Conservation (phyloP, 2,113 vertebrate genomes). For the Corydoras sp. region DNA sequence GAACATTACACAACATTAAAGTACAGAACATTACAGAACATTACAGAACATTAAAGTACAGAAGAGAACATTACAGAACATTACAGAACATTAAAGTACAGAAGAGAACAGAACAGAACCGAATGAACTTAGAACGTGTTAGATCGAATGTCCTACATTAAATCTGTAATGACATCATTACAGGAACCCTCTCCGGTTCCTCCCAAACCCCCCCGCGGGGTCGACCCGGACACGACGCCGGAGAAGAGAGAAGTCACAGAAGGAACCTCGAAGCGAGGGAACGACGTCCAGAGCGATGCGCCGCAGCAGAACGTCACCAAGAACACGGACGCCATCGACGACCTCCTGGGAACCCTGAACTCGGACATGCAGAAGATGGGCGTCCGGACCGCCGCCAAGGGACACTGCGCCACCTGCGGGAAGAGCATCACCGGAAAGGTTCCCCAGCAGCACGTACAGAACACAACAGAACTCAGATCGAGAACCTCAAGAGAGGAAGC, state of each 20-base stretch:
- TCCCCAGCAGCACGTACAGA: background rate
- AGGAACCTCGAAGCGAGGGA: constrained; percentile 23
- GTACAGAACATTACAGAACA: no score
- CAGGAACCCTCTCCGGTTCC: constrained; percentile 39
- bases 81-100: no score
- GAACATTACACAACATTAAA: no score
- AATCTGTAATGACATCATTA: no score
- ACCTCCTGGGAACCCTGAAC: constrained; percentile 75
- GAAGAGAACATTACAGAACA: no score
- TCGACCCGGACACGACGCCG: constrained; percentile 44
- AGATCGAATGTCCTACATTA: no score
- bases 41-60: no score
- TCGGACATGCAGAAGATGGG: constrained; percentile 82
- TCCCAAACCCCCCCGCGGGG: constrained; percentile 41
- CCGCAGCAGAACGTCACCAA: constrained; percentile 21
- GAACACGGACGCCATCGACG: constrained; percentile 64
- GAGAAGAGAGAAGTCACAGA: constrained; percentile 15
- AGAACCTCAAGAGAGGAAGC: no score
- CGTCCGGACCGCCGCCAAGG: constrained; percentile 67
- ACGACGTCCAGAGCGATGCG: constrained; percentile 3
- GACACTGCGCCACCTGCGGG: constrained; percentile 73
- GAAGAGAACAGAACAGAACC: no score
- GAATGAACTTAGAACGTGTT: no score
- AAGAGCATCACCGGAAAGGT: constrained; percentile 85
- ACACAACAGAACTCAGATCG: no score